Evolutionary conservation across 2,113 vertebrate genomes (phyloP).

Genomic region (Rissa tridactyla): DNA sequence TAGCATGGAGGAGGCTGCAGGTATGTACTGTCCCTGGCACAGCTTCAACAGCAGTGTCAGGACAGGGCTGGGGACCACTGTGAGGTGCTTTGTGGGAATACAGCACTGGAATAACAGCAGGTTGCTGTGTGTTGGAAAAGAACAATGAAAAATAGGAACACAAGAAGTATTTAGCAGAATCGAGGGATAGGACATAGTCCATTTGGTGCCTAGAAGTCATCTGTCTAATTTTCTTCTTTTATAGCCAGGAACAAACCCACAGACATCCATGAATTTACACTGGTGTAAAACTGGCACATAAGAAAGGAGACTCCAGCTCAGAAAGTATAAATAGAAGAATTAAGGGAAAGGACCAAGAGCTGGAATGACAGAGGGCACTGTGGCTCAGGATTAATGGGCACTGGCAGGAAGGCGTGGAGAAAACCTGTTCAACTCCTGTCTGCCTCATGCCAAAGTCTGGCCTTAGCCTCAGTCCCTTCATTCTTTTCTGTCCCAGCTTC

Average conservation of each 20-base stretch:
- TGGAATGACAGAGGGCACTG: neutral
- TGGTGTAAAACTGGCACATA: neutral
- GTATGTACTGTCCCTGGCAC: neutral
- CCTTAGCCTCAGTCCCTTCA: neutral
- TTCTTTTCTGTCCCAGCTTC: neutral
- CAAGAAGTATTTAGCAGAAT: neutral
- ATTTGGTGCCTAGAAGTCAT: neutral
- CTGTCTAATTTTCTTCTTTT: neutral
- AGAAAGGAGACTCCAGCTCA: neutral
- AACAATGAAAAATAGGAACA: neutral
- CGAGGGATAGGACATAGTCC: neutral
- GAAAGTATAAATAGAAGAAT: slow-evolving; percentile 16
- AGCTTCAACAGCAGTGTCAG: neutral
- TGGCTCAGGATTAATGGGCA: neutral
- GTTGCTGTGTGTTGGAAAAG: neutral
- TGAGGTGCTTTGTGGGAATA: neutral
- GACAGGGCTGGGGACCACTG: neutral
- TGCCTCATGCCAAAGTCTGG: neutral
- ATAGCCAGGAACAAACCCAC: neutral
- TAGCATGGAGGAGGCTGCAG: neutral
- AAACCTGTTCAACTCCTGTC: slow-evolving; percentile 2
- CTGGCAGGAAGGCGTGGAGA: slow-evolving; percentile 25
- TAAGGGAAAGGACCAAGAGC: neutral
- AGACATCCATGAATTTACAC: neutral
- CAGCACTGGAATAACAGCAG: neutral